Evolutionary conservation across 2,113 vertebrate species (phyloP), one percentile per base, ranked within the genome.

Genomic region (Lonchura striata): DNA sequence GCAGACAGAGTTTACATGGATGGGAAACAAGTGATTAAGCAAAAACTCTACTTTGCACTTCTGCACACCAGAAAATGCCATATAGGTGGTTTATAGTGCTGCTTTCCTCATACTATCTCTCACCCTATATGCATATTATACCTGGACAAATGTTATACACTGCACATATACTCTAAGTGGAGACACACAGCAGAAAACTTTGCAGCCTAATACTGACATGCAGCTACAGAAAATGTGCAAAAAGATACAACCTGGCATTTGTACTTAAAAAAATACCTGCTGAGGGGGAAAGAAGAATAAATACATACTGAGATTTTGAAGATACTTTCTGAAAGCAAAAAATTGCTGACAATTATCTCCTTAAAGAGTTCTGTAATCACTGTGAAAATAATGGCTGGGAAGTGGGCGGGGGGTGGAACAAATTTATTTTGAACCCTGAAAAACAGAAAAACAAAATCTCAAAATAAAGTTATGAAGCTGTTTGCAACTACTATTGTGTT

Each of bases 401-500:
- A 39, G 47, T 50, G 18, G 7, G 13, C 2, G 1, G 7, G 14
- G 3, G 7, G 7, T 53, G 10, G 12, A 53, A 44, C 1, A 54
- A 18, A 2, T 75, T 75, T 79, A 42, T 85, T 90, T 53, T 75
- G 52, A 87, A 75, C 8, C 9, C 18, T 46, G 28, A 87, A 60
- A 25, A 72, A 60, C 14, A 86, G 41, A 18, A 74, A 65, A 81
- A 81, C n/a, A 75, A 56, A 13, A 6, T 11, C 35, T 69, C 54
- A 52, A 88, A 78, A 72, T 56, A n/a, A 74, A 85, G 31, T 63
- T 22, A 76, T 42, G 19, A 61, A 49, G 4, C 13, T 71, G 15
- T 57, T 82, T 42, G 31, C 25, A 59, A 52, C 9, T 39, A 46
- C 7, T 49, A 24, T 37, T 61, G 9, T 13, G 3, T 49, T 64